A percentile compares a stretch with the other conserved stretches of the same genome.
phyloP scores from a whole-genome alignment of 2,113 vertebrate genomes.

The Oncorhynchus clarkii region DNA sequence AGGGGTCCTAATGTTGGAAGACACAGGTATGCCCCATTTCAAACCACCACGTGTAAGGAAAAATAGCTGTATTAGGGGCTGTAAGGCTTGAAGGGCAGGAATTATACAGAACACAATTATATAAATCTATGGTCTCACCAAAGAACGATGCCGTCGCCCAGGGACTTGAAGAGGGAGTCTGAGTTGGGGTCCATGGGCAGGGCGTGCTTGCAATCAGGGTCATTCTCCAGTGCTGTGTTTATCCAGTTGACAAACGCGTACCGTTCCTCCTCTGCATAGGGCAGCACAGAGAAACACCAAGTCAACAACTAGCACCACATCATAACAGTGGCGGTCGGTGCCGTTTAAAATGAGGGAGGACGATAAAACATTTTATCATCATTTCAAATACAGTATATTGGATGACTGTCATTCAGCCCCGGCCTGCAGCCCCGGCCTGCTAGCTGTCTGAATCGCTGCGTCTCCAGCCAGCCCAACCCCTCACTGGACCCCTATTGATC shows the following conservation, averaged over 20 bases:
- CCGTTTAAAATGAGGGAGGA: too few species aligned
- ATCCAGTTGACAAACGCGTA: constrained; percentile 98
- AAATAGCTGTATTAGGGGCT: too few species aligned
- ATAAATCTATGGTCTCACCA: constrained; percentile 77
- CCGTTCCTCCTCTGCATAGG: constrained; percentile 89
- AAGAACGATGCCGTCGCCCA: constrained; percentile 91
- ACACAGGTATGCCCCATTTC: too few species aligned
- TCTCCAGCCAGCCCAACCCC: too few species aligned
- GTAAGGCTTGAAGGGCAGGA: not conserved
- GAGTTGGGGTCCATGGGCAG: constrained; percentile 93
- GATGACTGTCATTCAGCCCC: too few species aligned
- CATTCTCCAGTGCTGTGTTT: constrained; percentile 93
- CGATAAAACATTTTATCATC: too few species aligned
- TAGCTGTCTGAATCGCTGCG: too few species aligned
- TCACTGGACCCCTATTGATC: too few species aligned
- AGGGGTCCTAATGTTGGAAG: not conserved
- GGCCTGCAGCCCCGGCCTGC: too few species aligned
- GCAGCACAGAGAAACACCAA: not conserved
- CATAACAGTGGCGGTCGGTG: not conserved
- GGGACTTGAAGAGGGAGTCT: constrained; percentile 85
- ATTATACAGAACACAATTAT: not conserved
- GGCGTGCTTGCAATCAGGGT: constrained; percentile 87
- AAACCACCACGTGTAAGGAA: not conserved
- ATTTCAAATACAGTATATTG: too few species aligned
- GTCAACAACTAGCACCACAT: not conserved